A percentile compares a stretch with the other conserved stretches of the same genome.
Conservation (phyloP, 2,797 vertebrate genomes). For the Sebastes hubbsi region DNA sequence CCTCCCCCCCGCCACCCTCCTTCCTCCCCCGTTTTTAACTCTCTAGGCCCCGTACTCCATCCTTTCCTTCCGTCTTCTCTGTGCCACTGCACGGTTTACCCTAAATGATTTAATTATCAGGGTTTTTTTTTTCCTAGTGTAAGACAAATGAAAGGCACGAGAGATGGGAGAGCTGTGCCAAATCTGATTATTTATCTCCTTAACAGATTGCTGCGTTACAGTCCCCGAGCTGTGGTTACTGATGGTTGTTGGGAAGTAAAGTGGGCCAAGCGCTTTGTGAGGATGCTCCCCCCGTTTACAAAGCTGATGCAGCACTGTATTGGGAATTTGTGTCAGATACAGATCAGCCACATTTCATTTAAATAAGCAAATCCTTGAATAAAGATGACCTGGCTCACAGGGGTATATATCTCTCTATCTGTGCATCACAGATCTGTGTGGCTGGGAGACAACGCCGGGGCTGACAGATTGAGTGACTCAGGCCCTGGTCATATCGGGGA, state of each 20-base stretch:
- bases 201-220: constrained; percentile 92
- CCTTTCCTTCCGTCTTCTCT: constrained; percentile 67
- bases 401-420: constrained; percentile 58
- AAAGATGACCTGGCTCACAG: constrained; percentile 68
- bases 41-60: constrained; percentile 69
- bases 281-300: constrained; percentile 49
- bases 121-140: constrained; percentile 91
- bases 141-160: constrained; percentile 96
- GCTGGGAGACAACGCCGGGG: constrained; percentile 26
- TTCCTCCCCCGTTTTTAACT: constrained; percentile 62
- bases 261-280: constrained; percentile 80
- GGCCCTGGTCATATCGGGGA: constrained; percentile 67
- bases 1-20: constrained; percentile 63
- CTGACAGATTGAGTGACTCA: constrained; percentile 60
- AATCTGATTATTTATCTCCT: constrained; percentile 97
- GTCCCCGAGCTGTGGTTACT: constrained; percentile 89
- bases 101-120: constrained; percentile 98
- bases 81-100: constrained; percentile 88
- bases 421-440: constrained; percentile 29
- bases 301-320: constrained; percentile 62
- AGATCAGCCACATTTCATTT: constrained; percentile 79
- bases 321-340: constrained; percentile 79
- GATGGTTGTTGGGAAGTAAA: constrained; percentile 81
- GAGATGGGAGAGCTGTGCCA: constrained; percentile 89
- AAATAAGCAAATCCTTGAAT: constrained; percentile 78